Base-by-base conservation (phyloP, 2,888 invertebrate genomes). In the Netelia virgata region DNA sequence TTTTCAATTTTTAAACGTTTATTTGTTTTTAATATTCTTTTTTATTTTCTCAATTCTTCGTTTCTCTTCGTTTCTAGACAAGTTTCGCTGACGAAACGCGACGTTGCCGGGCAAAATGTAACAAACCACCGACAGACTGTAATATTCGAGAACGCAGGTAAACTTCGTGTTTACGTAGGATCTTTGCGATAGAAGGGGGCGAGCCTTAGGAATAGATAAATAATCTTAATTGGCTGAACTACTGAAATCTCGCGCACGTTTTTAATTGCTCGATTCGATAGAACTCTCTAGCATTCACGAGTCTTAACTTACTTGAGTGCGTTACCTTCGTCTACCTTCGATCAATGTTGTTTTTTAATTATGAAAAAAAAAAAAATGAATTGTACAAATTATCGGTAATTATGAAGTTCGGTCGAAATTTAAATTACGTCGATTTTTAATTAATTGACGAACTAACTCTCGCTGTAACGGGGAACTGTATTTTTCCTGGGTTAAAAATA, bases 151-250 rank as follows among this genome's bases (percentile, higher is more conserved):
- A 16, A 59, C 50, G 66, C 28, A 66, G 1, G 18, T 61, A 68
- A 79, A 72, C 55, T 83, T 61, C 43, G 68, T 76, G 79, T 84
- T 80, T 80, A 80, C 76, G 76, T 20, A 80, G 72, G 64, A 76
- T 70, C 70, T 78, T 83, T 74, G 83, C 75, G 79, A 83, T 78
- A 82, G 66, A 5, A 3, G 28, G 28, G 5, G 76, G 82, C 68
- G 76, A 70, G 70, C 77, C 87, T 87, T 87, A 86, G 83, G 85
- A 86, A 86, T 84, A 89, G 88, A 90, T 91, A 90, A 90, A 90
- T 90, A 89, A 91, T 89, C 89, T 90, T 90, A 91, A 90, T 91
- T 90, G 88, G 89, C 88, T 82, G 73, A 74, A 81, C 84, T 83
- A 81, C 83, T 47, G 84, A 87, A 88, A 90, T 90, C 89, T 86